A percentile compares a stretch with the other conserved stretches of the same genome.
Evolutionary conservation across 2,113 vertebrate genomes (phyloP).

Genomic region (Dipodomys merriami): DNA sequence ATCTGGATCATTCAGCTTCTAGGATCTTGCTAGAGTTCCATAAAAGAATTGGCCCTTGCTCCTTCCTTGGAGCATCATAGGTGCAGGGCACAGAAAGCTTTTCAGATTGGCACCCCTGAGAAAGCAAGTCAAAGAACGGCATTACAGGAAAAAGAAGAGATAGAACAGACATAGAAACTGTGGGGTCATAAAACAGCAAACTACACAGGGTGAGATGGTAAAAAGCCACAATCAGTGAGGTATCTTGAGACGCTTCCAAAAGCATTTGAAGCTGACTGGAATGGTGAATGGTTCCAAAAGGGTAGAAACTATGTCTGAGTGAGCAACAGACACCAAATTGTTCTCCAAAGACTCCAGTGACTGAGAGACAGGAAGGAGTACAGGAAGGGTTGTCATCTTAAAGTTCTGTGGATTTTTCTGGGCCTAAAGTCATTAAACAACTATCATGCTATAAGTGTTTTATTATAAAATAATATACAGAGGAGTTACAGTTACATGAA

Average conservation of each 20-base stretch:
- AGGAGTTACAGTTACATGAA: no score
- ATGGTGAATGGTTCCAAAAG: neutral
- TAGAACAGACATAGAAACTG: neutral
- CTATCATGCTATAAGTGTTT: neutral
- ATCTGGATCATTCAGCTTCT: neutral
- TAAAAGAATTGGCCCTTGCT: neutral
- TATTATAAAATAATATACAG: no score
- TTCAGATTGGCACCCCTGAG: neutral
- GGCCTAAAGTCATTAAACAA: neutral
- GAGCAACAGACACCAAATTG: neutral
- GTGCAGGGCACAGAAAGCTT: neutral
- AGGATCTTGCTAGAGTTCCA: constrained; percentile 20
- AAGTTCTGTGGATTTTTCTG: constrained; percentile 25
- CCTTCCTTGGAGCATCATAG: neutral
- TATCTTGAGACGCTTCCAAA: neutral
- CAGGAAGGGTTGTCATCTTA: neutral
- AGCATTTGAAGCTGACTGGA: neutral
- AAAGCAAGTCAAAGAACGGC: neutral
- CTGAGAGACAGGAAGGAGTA: neutral
- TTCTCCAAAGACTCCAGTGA: neutral
- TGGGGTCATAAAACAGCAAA: neutral
- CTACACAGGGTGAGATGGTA: neutral
- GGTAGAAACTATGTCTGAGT: neutral
- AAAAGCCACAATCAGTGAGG: neutral
- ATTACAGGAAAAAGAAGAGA: neutral